phyloP scores from a whole-genome alignment of 2,113 vertebrate species.

The Gavia stellata region DNA sequence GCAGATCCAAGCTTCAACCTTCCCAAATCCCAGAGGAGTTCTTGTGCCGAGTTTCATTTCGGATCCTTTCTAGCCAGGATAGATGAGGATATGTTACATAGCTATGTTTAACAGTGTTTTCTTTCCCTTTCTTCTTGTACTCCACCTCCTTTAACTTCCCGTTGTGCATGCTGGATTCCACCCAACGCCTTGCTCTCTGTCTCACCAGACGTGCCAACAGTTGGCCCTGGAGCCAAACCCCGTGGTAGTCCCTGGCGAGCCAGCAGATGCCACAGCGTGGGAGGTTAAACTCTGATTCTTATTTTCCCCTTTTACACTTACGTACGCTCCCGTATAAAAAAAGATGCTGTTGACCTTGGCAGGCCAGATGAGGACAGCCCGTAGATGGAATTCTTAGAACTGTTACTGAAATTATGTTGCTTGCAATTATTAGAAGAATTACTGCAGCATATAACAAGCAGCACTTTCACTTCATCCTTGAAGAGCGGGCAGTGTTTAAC shows the following conservation, averaged over 20 bases:
- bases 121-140: not conserved
- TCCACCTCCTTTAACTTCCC: not conserved
- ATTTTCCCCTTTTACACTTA: not conserved
- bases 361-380: not conserved
- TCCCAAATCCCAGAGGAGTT: not conserved
- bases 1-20: not conserved
- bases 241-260: not conserved
- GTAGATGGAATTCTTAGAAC: not conserved
- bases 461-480: not conserved
- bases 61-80: not conserved
- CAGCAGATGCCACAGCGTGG: not conserved
- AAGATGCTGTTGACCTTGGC: constrained; percentile 35
- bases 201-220: not conserved
- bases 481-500: not conserved
- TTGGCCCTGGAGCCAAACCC: not conserved
- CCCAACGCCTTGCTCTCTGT: not conserved
- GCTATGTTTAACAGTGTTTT: not conserved
- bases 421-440: not conserved
- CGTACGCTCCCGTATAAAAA: not conserved
- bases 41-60: not conserved
- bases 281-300: constrained; percentile 10
- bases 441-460: not conserved
- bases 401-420: not conserved
- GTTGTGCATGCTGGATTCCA: not conserved
- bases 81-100: not conserved